phyloP scores from a whole-genome alignment of 2,113 vertebrate species.

The Perca flavescens region DNA sequence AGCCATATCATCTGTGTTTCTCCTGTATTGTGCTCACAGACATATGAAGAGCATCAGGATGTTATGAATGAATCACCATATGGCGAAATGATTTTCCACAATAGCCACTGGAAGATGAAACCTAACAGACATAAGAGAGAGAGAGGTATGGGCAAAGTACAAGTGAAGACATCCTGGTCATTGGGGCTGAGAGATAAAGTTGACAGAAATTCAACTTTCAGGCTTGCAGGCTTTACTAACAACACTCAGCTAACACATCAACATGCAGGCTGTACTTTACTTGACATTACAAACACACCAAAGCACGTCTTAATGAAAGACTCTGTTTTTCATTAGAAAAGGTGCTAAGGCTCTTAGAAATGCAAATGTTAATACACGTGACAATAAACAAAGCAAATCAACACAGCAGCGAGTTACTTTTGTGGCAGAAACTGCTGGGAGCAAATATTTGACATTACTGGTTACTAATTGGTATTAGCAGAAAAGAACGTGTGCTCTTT shows the following conservation, averaged over 20 bases:
- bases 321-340: conserved; percentile 20
- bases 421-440: conserved; percentile 30
- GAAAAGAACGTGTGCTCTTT: not conserved
- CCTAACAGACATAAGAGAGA: too few species aligned
- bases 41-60: conserved; percentile 3
- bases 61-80: not conserved
- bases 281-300: not conserved
- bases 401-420: conserved; percentile 13
- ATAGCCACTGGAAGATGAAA: not conserved
- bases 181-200: conserved; percentile 5
- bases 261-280: not conserved
- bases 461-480: conserved; percentile 34
- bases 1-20: conserved; percentile 32
- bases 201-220: conserved; percentile 12
- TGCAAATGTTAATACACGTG: conserved; percentile 37
- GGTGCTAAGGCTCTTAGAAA: conserved; percentile 23
- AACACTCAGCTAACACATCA: not conserved
- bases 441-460: conserved; percentile 9
- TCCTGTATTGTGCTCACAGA: not conserved
- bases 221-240: conserved; percentile 3
- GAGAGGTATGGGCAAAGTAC: not conserved
- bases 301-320: not conserved
- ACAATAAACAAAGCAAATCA: conserved; percentile 23
- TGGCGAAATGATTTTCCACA: not conserved
- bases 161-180: not conserved